These are phyloP conservation scores for Colius striatus DNA, from an alignment of 2,113 vertebrate genomes.

Conservation along the genomic window DNA sequence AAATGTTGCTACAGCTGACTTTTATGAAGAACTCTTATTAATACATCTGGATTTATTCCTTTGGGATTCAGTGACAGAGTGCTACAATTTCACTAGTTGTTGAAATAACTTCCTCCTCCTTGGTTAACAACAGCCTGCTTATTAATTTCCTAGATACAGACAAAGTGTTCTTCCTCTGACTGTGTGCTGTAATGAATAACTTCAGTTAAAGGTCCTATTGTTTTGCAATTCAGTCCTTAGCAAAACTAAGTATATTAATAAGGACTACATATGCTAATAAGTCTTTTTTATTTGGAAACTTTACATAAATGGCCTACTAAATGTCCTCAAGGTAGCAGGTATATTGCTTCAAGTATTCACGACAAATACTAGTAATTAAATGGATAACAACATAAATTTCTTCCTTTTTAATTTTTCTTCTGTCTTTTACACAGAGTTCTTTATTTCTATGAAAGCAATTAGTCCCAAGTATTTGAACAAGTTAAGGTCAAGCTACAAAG, in stretches of 20 bases:
- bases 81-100: background rate
- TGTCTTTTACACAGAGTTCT: background rate
- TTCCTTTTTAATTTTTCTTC: background rate
- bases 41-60: background rate
- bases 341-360: background rate
- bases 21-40: background rate
- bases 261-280: background rate
- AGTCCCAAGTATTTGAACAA: background rate
- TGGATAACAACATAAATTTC: background rate
- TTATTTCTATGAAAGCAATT: background rate
- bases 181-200: background rate
- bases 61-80: background rate
- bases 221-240: background rate
- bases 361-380: background rate
- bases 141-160: conserved; percentile 7
- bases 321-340: background rate
- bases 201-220: background rate
- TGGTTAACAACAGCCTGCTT: background rate
- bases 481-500: background rate
- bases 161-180: background rate
- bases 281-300: background rate
- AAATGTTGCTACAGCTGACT: background rate
- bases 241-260: background rate
- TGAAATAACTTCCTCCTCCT: conserved; percentile 30
- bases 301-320: background rate